phyloP scores from a whole-genome alignment of 2,888 invertebrate species.

The Sericinus montela region DNA sequence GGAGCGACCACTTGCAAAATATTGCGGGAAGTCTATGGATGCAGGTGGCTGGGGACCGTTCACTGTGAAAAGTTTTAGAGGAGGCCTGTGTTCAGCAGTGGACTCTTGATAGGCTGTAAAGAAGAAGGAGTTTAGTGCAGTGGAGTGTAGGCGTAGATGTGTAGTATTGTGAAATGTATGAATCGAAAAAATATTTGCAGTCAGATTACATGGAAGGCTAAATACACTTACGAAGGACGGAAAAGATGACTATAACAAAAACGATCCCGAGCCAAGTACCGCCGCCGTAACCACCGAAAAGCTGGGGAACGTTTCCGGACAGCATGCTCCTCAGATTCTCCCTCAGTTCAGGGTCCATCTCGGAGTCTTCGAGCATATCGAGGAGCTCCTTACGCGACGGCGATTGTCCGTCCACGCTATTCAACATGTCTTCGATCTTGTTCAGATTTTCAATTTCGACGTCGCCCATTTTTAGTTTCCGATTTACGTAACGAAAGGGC shows the following conservation, averaged over 20 bases:
- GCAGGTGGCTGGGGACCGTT: no score
- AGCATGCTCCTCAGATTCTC: slow-evolving; percentile 76
- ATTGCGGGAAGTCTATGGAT: no score
- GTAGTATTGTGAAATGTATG: no score
- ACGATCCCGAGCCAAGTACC: slow-evolving; percentile 45
- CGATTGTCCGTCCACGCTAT: slow-evolving; percentile 50
- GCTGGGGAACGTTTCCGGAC: slow-evolving; percentile 58
- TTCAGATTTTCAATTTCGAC: slow-evolving; percentile 31
- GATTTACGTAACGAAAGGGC: not conserved
- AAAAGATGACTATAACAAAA: slow-evolving; percentile 52
- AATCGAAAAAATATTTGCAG: no score
- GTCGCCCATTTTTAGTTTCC: slow-evolving; percentile 31
- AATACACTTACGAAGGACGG: slow-evolving; percentile 52
- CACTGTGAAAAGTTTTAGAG: no score
- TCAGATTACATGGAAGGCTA: no score
- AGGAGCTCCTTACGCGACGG: slow-evolving; percentile 79
- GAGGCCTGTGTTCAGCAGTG: no score
- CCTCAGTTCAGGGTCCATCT: slow-evolving; percentile 81
- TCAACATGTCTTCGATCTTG: slow-evolving; percentile 45
- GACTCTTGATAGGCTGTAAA: no score
- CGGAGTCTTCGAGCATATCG: slow-evolving; percentile 78
- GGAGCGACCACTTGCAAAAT: no score
- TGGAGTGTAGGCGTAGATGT: no score
- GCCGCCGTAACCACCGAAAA: slow-evolving; percentile 45
- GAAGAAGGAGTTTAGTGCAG: no score